Evolutionary conservation across 2,888 invertebrate genomes (phyloP), one percentile per base, ranked within the genome.

Genomic region (Bhutanitis thaidina): DNA sequence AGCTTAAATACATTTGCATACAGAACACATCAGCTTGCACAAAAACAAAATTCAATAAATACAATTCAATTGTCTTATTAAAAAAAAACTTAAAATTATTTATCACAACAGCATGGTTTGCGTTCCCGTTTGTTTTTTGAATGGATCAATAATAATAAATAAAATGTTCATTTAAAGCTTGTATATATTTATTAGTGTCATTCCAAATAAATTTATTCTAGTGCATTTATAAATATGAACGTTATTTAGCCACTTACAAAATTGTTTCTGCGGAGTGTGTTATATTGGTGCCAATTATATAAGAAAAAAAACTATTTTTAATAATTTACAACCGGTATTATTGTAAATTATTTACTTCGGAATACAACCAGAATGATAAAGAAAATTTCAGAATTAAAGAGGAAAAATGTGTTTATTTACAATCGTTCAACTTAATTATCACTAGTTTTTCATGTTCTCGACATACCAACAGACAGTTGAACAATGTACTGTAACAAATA

Each of bases 41-140:
- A 64, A 60, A 62, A 59, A 62, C 57, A 58, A 58, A 53, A 59
- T 64, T 56, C 55, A 68, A 71, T 70, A 73, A 69, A 73, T 72
- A 70, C 61, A 71, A 51, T 59, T 62, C 14, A 9, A 40, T 61
- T 69, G 36, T 29, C 67, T 68, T 66, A 60, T 64, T 60, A 62
- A 69, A 69, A 60, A 60, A 64, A 70, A 70, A 68, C 78, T 80
- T 79, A 81, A 74, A 80, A 81, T 77, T 80, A 83, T 78, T 77
- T 88, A 87, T 88, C 86, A 88, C 86, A 87, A 83, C 76, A 80
- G 75, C 80, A 72, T 81, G 80, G 79, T 85, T 82, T 78, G 74
- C 80, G 77, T 77, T 77, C 71, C 75, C 73, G 70, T 71, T 75
- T 71, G 62, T 61, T 71, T 37, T 20, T 58, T 59, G 45, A 46